Base-by-base conservation (phyloP, 2,888 invertebrate genomes). In the Ceramica pisi region DNA sequence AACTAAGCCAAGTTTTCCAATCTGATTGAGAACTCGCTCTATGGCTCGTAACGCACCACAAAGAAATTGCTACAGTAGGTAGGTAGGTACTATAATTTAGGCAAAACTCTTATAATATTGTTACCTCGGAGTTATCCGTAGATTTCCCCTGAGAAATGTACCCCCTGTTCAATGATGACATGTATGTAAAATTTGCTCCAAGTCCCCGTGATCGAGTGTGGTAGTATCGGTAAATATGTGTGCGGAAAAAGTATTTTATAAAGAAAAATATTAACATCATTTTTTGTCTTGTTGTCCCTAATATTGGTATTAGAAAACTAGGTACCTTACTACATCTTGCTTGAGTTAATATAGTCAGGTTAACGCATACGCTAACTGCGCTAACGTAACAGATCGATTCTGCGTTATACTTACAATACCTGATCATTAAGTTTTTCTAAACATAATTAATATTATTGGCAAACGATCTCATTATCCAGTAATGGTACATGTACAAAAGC, bases 131-230 rank as follows among this genome's bases (percentile, higher is more conserved):
- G 86, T 80, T 82, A 78, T 71, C 69, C 69, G 67, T 48, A 75
- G 70, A 87, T 87, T 87, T 86, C 87, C 87, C 76, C 21, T 65
- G 85, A 81, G 83, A 77, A 79, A 83, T 84, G 66, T 69, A 69
- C 59, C 69, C 67, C 75, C 66, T 59, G 78, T 62, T 74, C 84
- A 74, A 73, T 76, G 82, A 81, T 78, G 78, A 85, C 86, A 80
- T 79, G 70, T 83, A 71, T 75, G 71, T 80, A 69, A 75, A 76
- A 74, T 68, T 72, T 65, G 56, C 59, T 75, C 38, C 63, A 19
- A 59, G 69, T 78, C 35, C 44, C 31, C 46, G 66, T 82, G 84
- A 84, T 82, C 75, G 75, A 85, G 75, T 82, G 80, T 55, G 63
- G 69, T 35, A 44, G 46, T 77, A 76, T 78, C 61, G 59, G 62